Evolutionary conservation across 1,140 invertebrate species (phyloP).

Genomic region (Sinonovacula constricta): DNA sequence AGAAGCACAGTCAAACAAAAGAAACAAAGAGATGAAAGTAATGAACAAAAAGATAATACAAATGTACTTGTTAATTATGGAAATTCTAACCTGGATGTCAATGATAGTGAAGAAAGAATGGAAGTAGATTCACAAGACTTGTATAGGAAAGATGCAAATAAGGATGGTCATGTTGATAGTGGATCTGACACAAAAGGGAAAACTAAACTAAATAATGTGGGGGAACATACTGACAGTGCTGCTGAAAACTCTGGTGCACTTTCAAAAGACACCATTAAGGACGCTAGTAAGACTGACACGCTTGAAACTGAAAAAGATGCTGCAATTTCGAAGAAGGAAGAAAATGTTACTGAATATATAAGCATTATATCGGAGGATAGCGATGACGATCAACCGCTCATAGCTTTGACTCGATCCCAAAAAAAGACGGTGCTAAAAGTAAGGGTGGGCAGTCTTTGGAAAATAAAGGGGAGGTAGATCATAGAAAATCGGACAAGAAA

Average conservation of each 20-base stretch:
- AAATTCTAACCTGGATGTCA: not conserved
- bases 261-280: not conserved
- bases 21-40: constrained; percentile 8
- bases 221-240: not conserved
- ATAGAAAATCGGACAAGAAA: no score
- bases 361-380: no score
- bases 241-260: not conserved
- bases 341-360: no score
- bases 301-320: not conserved
- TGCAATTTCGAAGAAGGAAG: no score
- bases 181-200: not conserved
- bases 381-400: no score
- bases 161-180: not conserved
- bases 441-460: no score
- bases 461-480: no score
- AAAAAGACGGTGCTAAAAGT: no score
- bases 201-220: not conserved
- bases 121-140: not conserved
- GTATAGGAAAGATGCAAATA: no score
- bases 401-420: no score
- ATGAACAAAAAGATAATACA: not conserved
- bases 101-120: not conserved
- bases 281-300: not conserved
- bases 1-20: not conserved
- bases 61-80: not conserved